These are phyloP conservation scores for Gila orcuttii DNA, from an alignment of 2,113 vertebrate species.

Conservation along the genomic window DNA sequence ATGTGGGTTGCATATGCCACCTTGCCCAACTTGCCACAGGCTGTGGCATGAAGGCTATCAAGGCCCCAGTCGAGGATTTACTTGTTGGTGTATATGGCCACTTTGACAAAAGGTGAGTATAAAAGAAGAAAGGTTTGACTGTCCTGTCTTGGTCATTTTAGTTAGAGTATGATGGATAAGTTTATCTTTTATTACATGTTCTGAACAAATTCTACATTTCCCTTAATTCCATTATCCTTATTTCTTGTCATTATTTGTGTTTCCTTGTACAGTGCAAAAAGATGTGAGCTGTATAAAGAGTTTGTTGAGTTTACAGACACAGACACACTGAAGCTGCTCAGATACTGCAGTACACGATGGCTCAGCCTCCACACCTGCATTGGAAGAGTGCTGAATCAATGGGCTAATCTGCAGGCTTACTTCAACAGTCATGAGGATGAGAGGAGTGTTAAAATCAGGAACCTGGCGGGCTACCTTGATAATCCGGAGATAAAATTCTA, in stretches of 20 bases:
- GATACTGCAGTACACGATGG: too few species aligned
- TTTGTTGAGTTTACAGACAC: neutral
- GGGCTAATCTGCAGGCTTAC: neutral
- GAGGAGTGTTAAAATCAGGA: neutral
- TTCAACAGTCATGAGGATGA: neutral
- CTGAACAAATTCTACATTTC: neutral
- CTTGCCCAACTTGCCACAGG: neutral
- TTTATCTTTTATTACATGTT: neutral
- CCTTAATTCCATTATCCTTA: neutral
- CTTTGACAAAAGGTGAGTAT: neutral
- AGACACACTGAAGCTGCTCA: too few species aligned
- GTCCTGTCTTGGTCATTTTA: neutral
- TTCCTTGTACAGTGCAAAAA: neutral
- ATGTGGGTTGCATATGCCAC: slow-evolving; percentile 1
- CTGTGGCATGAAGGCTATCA: neutral
- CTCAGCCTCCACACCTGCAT: too few species aligned
- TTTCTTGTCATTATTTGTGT: neutral
- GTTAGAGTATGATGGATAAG: neutral
- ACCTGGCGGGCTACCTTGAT: neutral
- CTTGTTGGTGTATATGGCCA: neutral
- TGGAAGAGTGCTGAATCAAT: too few species aligned
- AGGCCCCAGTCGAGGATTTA: neutral
- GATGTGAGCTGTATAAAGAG: neutral
- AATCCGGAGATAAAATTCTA: neutral
- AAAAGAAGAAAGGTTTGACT: neutral